These are phyloP conservation scores for Wiebesia pumilae DNA, from an alignment of 1,140 invertebrate genomes.

Conservation along the genomic window DNA sequence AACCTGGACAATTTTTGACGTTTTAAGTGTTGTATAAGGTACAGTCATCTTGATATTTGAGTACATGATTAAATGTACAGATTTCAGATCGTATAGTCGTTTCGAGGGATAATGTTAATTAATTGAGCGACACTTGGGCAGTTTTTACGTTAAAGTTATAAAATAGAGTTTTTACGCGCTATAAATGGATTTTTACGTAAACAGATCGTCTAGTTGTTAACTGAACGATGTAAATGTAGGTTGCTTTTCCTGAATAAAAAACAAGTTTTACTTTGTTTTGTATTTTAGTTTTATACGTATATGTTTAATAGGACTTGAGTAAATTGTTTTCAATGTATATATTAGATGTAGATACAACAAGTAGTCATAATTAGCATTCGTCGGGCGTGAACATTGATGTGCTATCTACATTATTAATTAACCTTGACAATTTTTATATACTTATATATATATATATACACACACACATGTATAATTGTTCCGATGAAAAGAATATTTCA, in stretches of 20 bases:
- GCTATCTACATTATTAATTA: not conserved
- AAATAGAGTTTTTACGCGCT: not conserved
- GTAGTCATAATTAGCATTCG: not conserved
- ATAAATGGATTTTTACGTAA: not conserved
- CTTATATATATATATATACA: too few relatives aligned
- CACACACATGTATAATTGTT: too few relatives aligned
- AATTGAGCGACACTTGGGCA: not conserved
- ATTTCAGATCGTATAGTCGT: not conserved
- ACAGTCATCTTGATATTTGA: constrained; percentile 3
- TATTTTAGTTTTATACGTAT: not conserved
- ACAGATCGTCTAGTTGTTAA: not conserved
- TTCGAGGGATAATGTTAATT: not conserved
- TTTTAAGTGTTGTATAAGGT: not conserved
- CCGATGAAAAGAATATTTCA: not conserved
- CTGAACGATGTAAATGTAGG: too few relatives aligned
- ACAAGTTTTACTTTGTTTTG: not conserved
- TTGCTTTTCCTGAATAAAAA: too few relatives aligned
- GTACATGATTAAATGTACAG: not conserved
- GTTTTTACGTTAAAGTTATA: not conserved
- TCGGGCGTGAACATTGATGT: not conserved
- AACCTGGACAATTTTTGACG: constrained; percentile 20
- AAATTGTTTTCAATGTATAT: not conserved
- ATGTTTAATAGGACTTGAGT: not conserved
- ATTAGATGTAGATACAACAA: not conserved
- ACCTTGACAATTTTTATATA: too few relatives aligned